A percentile compares a stretch with the other conserved stretches of the same genome.
Evolutionary conservation across 2,113 vertebrate species (phyloP).

Genomic region (Etheostoma spectabile): DNA sequence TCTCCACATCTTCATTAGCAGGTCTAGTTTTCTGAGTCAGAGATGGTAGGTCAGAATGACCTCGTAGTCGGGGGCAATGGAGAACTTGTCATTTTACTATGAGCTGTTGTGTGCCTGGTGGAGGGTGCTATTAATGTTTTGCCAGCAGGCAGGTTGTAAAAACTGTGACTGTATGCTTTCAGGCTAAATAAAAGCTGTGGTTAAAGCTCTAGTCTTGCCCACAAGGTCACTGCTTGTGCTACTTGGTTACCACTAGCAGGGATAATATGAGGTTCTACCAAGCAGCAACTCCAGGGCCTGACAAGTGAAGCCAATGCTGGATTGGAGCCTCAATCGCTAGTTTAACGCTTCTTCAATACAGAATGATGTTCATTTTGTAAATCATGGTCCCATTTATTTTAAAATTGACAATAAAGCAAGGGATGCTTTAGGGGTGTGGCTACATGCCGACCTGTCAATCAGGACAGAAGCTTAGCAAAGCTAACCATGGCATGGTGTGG

Average conservation of each 20-base stretch:
- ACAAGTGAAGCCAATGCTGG: no score
- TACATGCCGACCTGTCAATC: no score
- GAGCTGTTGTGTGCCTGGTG: constrained; percentile 5
- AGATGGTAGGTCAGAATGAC: constrained; percentile 25
- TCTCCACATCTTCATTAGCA: constrained; percentile 22
- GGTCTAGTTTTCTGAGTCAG: constrained; percentile 10
- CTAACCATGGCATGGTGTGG: no score
- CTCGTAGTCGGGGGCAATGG: not conserved
- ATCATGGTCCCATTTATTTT: no score
- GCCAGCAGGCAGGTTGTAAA: constrained; percentile 27
- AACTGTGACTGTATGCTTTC: constrained; percentile 15
- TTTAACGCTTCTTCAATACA: no score
- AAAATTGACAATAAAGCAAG: no score
- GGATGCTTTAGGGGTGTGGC: no score
- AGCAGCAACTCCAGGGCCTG: no score
- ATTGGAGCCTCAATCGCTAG: no score
- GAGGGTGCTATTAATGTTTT: constrained; percentile 30
- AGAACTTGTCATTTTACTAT: constrained; percentile 8
- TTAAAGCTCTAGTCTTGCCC: constrained; percentile 23
- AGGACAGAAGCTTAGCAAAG: no score
- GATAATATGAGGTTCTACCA: not conserved
- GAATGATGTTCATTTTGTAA: no score
- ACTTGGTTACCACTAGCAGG: no score
- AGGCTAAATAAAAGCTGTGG: constrained; percentile 31
- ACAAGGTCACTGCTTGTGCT: not conserved